phyloP scores from a whole-genome alignment of 1,140 invertebrate genomes.

The Plodia interpunctella region DNA sequence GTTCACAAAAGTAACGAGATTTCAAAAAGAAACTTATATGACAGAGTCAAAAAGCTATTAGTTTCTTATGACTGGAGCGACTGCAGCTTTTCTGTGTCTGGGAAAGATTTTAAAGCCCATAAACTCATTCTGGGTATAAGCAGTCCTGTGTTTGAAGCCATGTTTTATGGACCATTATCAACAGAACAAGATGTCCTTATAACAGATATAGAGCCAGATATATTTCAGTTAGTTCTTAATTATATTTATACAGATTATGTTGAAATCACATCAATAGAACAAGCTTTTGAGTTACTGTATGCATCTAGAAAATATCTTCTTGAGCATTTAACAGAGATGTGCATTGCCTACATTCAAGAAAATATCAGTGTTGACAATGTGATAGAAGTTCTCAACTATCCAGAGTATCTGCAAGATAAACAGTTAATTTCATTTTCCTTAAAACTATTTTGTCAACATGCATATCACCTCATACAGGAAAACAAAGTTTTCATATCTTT shows the following conservation, averaged over 20 bases:
- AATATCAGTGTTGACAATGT: slow-evolving; percentile 76
- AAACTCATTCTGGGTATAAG: slow-evolving; percentile 82
- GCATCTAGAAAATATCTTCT: slow-evolving; percentile 78
- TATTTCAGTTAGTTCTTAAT: slow-evolving; percentile 77
- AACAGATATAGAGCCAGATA: slow-evolving; percentile 73
- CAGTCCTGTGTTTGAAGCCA: slow-evolving; percentile 87
- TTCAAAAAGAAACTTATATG: slow-evolving; percentile 57
- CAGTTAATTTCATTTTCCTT: slow-evolving; percentile 63
- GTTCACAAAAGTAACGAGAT: slow-evolving; percentile 36
- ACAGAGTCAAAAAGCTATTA: slow-evolving; percentile 67
- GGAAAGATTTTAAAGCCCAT: slow-evolving; percentile 79
- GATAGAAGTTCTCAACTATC: slow-evolving; percentile 75
- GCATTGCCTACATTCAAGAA: slow-evolving; percentile 68
- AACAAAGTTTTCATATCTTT: slow-evolving; percentile 68
- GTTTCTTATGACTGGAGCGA: slow-evolving; percentile 76
- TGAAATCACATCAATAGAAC: slow-evolving; percentile 65
- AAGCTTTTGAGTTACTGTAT: slow-evolving; percentile 78
- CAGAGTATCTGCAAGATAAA: slow-evolving; percentile 74
- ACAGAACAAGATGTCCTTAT: slow-evolving; percentile 68
- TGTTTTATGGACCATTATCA: slow-evolving; percentile 83
- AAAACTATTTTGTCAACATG: slow-evolving; percentile 70
- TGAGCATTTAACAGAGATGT: slow-evolving; percentile 70
- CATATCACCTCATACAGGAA: slow-evolving; percentile 66
- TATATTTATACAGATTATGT: slow-evolving; percentile 78
- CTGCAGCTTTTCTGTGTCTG: slow-evolving; percentile 74